Conservation (phyloP, 1,140 invertebrate species). For the Eurosta solidaginis region DNA sequence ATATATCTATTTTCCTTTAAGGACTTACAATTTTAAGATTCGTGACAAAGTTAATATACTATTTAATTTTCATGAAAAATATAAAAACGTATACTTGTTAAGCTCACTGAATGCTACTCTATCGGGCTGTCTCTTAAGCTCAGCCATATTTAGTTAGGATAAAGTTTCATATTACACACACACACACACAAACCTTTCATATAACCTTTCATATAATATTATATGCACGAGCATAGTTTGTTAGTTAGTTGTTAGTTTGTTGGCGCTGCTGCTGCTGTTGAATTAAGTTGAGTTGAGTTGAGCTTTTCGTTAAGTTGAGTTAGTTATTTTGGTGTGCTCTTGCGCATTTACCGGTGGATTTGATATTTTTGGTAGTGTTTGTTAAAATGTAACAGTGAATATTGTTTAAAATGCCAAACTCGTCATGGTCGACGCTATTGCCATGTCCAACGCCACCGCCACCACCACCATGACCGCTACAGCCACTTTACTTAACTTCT, state of each 20-base stretch:
- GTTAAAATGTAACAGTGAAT: not conserved
- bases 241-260: constrained; percentile 19
- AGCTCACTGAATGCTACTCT: too few species aligned
- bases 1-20: too few species aligned
- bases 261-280: not conserved
- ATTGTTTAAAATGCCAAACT: not conserved
- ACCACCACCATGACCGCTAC: not conserved
- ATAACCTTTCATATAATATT: too few species aligned
- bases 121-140: too few species aligned
- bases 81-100: too few species aligned
- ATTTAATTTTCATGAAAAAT: too few species aligned
- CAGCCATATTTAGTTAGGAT: too few species aligned
- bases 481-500: not conserved
- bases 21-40: too few species aligned
- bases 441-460: not conserved
- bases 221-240: not conserved
- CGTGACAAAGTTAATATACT: too few species aligned
- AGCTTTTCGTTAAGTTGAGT: too few species aligned
- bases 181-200: too few species aligned
- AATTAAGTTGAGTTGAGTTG: not conserved
- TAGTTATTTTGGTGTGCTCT: not conserved
- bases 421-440: not conserved
- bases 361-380: not conserved
- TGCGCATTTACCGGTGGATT: not conserved
- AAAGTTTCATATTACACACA: not conserved